Evolutionary conservation across 2,888 invertebrate species (phyloP).

Genomic region (Brachyptera putata): DNA sequence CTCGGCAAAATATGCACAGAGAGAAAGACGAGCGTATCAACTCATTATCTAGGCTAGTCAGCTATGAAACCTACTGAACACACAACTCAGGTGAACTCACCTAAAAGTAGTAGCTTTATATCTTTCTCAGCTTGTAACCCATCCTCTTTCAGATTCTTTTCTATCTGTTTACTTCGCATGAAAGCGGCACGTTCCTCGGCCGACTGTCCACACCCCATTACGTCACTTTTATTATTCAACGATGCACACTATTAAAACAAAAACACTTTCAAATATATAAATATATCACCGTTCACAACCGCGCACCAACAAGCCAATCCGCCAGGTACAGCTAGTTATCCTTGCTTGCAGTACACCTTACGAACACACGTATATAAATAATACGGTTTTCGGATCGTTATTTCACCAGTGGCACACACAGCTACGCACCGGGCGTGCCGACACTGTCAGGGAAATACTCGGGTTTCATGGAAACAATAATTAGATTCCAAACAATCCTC

Average conservation of each 20-base stretch:
- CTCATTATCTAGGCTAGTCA: not conserved
- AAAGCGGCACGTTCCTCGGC: slow-evolving; percentile 59
- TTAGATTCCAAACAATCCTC: not conserved
- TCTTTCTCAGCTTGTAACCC: slow-evolving; percentile 62
- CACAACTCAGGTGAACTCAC: slow-evolving; percentile 41
- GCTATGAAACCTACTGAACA: not conserved
- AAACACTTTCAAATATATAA: too few species aligned
- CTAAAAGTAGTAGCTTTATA: slow-evolving; percentile 58
- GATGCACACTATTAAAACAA: too few species aligned
- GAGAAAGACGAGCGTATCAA: not conserved
- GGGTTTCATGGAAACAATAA: not conserved
- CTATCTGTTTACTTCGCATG: slow-evolving; percentile 58
- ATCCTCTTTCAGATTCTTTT: slow-evolving; percentile 62
- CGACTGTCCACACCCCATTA: slow-evolving; percentile 60
- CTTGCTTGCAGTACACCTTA: not conserved
- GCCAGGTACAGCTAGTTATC: not conserved
- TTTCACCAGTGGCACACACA: not conserved
- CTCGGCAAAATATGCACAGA: too few species aligned
- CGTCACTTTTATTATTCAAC: slow-evolving; percentile 20
- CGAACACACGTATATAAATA: slow-evolving; percentile 3
- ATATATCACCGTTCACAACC: not conserved
- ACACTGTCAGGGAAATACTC: not conserved
- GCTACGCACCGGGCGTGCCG: too few species aligned
- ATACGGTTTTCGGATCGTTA: slow-evolving; percentile 13
- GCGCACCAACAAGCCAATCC: not conserved